Evolutionary conservation across 2,888 invertebrate species (phyloP).

Genomic region (Operophtera brumata): DNA sequence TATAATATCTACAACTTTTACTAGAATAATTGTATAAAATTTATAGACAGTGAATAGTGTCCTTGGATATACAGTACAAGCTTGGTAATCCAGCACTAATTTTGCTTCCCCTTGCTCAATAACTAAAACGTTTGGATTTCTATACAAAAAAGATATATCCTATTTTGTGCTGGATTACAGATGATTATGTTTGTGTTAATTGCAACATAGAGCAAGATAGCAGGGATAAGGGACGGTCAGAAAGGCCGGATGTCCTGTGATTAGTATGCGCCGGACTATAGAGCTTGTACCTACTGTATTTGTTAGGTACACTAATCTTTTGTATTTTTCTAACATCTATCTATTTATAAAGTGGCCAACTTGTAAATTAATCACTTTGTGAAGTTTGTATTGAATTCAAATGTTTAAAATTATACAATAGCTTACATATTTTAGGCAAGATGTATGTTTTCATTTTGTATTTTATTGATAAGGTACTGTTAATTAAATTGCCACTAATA

Average conservation of each 20-base stretch:
- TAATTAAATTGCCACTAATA: constrained; percentile 18
- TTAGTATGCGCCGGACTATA: too few relatives aligned
- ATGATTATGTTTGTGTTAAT: too few relatives aligned
- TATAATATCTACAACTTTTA: constrained; percentile 17
- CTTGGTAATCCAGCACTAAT: too few relatives aligned
- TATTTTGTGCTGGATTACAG: too few relatives aligned
- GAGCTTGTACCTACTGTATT: background rate
- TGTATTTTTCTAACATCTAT: constrained; percentile 26
- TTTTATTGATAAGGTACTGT: constrained; percentile 4
- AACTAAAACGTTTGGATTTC: background rate
- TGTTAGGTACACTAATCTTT: constrained; percentile 7
- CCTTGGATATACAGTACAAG: constrained; percentile 2
- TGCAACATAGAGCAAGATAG: too few relatives aligned
- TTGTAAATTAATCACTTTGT: constrained; percentile 13
- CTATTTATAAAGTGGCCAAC: constrained; percentile 23
- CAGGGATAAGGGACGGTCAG: too few relatives aligned
- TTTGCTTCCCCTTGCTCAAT: too few relatives aligned
- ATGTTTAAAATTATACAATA: background rate
- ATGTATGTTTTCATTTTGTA: constrained; percentile 1
- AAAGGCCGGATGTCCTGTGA: too few relatives aligned
- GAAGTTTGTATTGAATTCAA: constrained; percentile 1
- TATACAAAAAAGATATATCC: too few relatives aligned
- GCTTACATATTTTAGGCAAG: background rate
- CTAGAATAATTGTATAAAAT: constrained; percentile 11
- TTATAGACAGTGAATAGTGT: constrained; percentile 3